Conservation (phyloP, 2,113 vertebrate genomes). For the Callaeas wilsoni region DNA sequence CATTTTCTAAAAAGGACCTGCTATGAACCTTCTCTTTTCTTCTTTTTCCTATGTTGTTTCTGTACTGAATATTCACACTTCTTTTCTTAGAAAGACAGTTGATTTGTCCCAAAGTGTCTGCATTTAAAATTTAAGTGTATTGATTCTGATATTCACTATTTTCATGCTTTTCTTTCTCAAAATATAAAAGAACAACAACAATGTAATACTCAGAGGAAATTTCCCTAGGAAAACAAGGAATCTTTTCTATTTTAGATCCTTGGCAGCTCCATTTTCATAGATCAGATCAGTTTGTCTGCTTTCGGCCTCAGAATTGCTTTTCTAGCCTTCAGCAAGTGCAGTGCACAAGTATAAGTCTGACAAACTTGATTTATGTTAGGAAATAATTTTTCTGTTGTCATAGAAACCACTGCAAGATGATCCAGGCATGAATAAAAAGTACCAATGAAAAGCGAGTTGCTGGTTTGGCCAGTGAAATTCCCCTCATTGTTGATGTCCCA, state of each 20-base stretch:
- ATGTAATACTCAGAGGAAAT: background rate
- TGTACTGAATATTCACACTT: background rate
- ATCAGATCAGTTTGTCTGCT: background rate
- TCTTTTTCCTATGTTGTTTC: background rate
- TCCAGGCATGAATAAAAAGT: constrained; percentile 1
- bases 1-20: background rate
- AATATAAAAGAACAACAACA: background rate
- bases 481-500: background rate
- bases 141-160: background rate
- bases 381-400: constrained; percentile 49
- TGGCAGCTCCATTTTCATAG: background rate
- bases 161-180: background rate
- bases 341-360: constrained; percentile 34
- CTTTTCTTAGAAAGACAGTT: background rate
- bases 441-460: background rate
- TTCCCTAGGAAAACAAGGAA: background rate
- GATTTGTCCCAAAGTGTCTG: background rate
- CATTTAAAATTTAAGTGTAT: background rate
- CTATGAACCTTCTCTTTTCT: background rate
- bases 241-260: background rate
- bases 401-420: constrained; percentile 52
- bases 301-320: constrained; percentile 3
- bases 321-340: constrained; percentile 16
- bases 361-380: constrained; percentile 57
- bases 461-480: background rate